A percentile compares a stretch with the other conserved stretches of the same genome.
Evolutionary conservation across 2,888 invertebrate species (phyloP).

Genomic region (Sympetrum striolatum): DNA sequence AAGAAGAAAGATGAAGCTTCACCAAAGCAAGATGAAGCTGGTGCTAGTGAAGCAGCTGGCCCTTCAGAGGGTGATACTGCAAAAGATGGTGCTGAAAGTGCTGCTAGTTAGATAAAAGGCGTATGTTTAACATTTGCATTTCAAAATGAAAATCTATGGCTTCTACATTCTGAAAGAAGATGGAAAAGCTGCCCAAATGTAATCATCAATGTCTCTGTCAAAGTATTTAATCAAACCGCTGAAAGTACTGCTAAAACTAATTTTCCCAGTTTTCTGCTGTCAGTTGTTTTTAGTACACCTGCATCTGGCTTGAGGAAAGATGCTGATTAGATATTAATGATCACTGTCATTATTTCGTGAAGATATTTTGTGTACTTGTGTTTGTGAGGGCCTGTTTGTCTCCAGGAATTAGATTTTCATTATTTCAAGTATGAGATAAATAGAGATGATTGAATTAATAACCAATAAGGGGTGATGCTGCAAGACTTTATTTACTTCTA

Average conservation of each 20-base stretch:
- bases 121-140: background rate
- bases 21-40: conserved; percentile 28
- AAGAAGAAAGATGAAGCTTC: conserved; percentile 61
- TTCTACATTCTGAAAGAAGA: background rate
- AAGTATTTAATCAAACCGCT: background rate
- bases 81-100: conserved; percentile 10
- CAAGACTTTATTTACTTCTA: too few species aligned
- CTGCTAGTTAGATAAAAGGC: background rate
- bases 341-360: too few species aligned
- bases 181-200: background rate
- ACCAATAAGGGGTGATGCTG: too few species aligned
- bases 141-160: background rate
- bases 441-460: too few species aligned
- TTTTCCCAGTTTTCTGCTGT: background rate
- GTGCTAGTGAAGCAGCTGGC: conserved; percentile 1
- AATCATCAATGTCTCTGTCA: background rate
- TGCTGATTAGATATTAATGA: too few species aligned
- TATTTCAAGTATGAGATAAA: too few species aligned
- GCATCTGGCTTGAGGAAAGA: too few species aligned
- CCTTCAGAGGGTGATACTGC: background rate
- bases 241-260: background rate
- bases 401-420: too few species aligned
- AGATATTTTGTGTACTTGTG: too few species aligned
- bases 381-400: too few species aligned
- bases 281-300: background rate